phyloP scores from a whole-genome alignment of 2,113 vertebrate genomes.

The Xenotilapia flavipinnis region DNA sequence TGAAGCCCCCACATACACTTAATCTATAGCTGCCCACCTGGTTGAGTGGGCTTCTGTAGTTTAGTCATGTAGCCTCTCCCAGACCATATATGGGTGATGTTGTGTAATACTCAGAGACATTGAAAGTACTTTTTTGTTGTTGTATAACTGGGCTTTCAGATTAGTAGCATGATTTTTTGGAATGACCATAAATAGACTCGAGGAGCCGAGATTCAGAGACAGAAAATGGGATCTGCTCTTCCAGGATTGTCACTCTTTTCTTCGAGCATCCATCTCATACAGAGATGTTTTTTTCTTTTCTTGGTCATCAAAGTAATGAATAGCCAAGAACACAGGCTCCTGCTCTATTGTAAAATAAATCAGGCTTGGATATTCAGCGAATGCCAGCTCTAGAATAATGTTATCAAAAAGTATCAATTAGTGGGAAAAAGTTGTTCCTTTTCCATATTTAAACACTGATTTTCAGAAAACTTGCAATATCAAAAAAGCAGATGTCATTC shows the following conservation, averaged over 20 bases:
- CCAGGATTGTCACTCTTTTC: background rate
- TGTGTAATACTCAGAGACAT: constrained; percentile 26
- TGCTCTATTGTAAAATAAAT: background rate
- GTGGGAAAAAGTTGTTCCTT: background rate
- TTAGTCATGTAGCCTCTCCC: constrained; percentile 4
- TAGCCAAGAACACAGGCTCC: background rate
- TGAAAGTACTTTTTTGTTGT: constrained; percentile 29
- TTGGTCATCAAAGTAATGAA: background rate
- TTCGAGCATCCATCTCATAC: background rate
- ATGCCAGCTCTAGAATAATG: background rate
- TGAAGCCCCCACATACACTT: constrained; percentile 26
- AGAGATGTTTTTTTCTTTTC: background rate
- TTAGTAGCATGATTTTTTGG: constrained; percentile 8
- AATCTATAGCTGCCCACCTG: constrained; percentile 45
- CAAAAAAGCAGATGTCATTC: background rate
- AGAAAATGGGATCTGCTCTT: background rate
- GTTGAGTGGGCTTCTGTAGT: constrained; percentile 36
- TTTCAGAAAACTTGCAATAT: background rate
- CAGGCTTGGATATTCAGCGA: background rate
- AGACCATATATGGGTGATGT: constrained; percentile 32
- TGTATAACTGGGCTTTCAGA: constrained; percentile 29
- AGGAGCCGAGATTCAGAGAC: background rate
- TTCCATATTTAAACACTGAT: background rate
- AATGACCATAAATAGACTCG: constrained; percentile 13
- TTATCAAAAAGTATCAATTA: background rate